These are phyloP conservation scores for Pardosa pseudoannulata DNA, from an alignment of 2,888 invertebrate genomes.

Conservation along the genomic window DNA sequence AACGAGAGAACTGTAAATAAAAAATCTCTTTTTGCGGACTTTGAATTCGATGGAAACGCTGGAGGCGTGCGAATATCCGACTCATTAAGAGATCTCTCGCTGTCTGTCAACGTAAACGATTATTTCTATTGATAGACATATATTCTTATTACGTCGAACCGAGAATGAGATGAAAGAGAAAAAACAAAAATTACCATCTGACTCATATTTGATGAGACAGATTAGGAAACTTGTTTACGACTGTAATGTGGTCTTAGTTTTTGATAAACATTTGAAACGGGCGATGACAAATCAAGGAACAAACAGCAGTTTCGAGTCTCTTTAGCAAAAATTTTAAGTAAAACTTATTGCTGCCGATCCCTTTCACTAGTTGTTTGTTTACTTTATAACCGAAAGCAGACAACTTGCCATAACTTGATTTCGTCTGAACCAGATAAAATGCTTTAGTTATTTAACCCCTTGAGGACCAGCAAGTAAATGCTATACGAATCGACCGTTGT, in stretches of 20 bases:
- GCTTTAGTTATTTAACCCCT: no score
- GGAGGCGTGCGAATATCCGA: conserved; percentile 35
- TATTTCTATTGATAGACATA: conserved; percentile 32
- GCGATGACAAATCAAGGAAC: conserved; percentile 44
- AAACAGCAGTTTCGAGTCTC: conserved; percentile 39
- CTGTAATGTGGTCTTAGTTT: background rate
- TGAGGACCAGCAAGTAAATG: no score
- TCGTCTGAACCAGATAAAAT: no score
- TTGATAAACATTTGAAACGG: conserved; percentile 37
- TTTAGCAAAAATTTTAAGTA: background rate
- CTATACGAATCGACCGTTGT: no score
- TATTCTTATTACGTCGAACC: background rate
- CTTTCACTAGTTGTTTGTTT: no score
- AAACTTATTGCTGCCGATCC: no score
- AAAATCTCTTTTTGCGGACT: background rate
- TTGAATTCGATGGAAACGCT: background rate
- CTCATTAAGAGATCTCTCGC: conserved; percentile 30
- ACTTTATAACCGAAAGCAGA: no score
- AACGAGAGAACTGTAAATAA: background rate
- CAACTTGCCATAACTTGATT: no score
- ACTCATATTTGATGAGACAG: conserved; percentile 48
- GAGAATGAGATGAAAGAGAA: background rate
- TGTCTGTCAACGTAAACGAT: conserved; percentile 39
- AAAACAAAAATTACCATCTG: conserved; percentile 11
- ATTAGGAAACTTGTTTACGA: conserved; percentile 51